A percentile compares a stretch with the other conserved stretches of the same genome.
phyloP scores from a whole-genome alignment of 2,113 vertebrate species.

The Aplodontia rufa region DNA sequence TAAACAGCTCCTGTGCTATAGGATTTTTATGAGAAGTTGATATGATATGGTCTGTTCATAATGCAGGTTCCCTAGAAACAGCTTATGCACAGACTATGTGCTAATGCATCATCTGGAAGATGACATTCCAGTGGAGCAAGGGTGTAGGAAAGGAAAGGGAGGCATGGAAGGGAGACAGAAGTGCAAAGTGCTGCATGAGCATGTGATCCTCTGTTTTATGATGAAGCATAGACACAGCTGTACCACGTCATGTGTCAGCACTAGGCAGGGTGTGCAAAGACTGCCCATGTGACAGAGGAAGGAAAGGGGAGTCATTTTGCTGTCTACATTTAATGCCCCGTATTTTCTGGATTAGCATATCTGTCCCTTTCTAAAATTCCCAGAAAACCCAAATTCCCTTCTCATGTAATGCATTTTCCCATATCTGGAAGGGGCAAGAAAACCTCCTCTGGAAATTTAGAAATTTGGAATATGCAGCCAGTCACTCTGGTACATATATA shows the following conservation, averaged over 20 bases:
- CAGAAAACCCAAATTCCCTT: neutral
- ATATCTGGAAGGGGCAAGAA: neutral
- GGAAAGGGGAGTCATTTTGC: neutral
- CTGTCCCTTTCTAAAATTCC: neutral
- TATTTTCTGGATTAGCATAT: neutral
- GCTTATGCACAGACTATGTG: neutral
- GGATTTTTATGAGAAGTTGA: neutral
- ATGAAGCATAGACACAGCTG: neutral
- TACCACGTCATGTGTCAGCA: too few species aligned
- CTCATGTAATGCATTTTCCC: neutral
- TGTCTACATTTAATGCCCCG: neutral
- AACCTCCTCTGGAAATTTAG: neutral
- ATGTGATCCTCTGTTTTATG: neutral
- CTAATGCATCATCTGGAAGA: neutral
- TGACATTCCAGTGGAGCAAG: neutral
- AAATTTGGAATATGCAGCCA: neutral
- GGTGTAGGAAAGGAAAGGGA: neutral
- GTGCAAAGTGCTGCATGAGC: neutral
- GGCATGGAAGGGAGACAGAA: neutral
- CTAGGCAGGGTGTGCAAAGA: neutral
- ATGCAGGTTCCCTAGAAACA: neutral
- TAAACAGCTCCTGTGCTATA: neutral
- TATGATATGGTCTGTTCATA: neutral
- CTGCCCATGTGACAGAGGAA: neutral
- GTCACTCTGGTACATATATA: neutral